Conservation (phyloP, 2,888 invertebrate species). For the Lithophane semibrunnea region DNA sequence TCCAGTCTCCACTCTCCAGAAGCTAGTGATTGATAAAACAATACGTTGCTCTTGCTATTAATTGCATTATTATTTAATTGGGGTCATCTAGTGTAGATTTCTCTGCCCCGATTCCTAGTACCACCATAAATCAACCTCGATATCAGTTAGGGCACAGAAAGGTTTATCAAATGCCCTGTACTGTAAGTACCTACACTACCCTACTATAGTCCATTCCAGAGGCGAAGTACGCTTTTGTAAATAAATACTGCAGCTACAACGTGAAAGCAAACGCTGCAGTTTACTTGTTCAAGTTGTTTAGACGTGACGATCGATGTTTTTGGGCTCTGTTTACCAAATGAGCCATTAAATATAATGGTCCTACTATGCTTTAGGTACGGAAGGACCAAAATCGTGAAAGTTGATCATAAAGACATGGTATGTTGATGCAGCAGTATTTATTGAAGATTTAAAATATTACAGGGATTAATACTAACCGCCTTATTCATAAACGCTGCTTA, state of each 20-base stretch:
- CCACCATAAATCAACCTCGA: constrained; percentile 25
- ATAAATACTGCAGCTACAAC: constrained; percentile 18
- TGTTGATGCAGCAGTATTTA: not conserved
- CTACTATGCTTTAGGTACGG: not conserved
- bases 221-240: constrained; percentile 33
- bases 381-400: not conserved
- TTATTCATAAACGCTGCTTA: no score
- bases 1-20: no score
- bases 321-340: constrained; percentile 17
- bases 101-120: constrained; percentile 10
- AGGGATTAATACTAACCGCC: not conserved
- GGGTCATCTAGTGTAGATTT: constrained; percentile 27
- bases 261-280: constrained; percentile 9
- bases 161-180: constrained; percentile 29
- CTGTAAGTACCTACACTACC: not conserved
- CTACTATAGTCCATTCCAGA: not conserved
- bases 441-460: not conserved
- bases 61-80: constrained; percentile 32
- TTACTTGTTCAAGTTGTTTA: constrained; percentile 24
- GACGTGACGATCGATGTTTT: constrained; percentile 9
- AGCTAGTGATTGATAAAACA: constrained; percentile 3
- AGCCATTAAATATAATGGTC: not conserved
- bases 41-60: constrained; percentile 8
- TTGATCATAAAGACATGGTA: no score
- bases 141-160: constrained; percentile 27